Evolutionary conservation across 1,140 invertebrate genomes (phyloP), one percentile per base, ranked within the genome.

Genomic region (Saccostrea cuccullata): DNA sequence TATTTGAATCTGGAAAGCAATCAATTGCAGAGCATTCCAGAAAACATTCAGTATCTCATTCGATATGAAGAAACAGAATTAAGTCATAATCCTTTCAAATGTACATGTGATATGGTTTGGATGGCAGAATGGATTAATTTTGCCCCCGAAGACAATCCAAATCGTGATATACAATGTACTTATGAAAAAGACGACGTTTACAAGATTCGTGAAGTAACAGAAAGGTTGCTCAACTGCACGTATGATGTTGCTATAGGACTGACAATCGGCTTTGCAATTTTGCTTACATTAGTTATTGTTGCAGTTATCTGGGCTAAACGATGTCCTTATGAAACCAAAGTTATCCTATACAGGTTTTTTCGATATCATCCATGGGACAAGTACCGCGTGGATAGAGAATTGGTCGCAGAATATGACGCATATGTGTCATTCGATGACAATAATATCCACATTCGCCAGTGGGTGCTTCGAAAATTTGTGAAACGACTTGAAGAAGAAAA

Each of bases 311-410:
- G 89, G 89, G 84, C 89, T 5, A 89, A 89, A 47, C 58, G 70
- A 36, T 89, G 89, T 87, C 89, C 89, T 4, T 89, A 89, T 67
- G 89, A 89, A 82, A 89, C 89, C 17, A 89, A 89, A 64, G 89
- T 89, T n/a, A 26, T 89, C 1, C 13, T 87, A 9, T 89, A 84
- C 67, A 85, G 77, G 55, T 85, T 87, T 40, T 85, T 85, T 47
- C 55, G 89, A 4, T 64, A 82, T 67, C 89, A 89, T 85, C 89
- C 89, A 0, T 40, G 86, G 12, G 89, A 89, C 55, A 89, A 85
- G 30, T 89, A 89, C n/a, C 87, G 60, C 13, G 86, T 89, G 0
- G 89, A 89, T 47, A 30, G 58, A 77, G 67, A 87, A n/a, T 30
- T 26, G 2, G 12, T 36, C 0, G 47, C 26, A 40, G 67, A 87